Evolutionary conservation across 2,797 vertebrate species (phyloP).

Genomic region (Sebastes dallii): DNA sequence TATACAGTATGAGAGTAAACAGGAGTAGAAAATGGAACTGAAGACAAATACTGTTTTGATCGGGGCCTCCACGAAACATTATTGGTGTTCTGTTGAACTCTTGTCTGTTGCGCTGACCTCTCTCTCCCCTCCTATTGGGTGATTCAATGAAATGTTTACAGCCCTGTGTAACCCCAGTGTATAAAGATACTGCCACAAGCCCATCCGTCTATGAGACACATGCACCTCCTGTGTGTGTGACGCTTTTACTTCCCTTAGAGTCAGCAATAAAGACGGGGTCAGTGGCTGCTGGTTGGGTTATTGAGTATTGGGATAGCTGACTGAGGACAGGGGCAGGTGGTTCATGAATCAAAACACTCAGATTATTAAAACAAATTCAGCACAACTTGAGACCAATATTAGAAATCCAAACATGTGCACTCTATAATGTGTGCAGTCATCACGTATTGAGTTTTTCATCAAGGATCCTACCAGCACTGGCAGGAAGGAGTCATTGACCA

Average conservation of each 20-base stretch:
- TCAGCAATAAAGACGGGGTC: constrained; percentile 19
- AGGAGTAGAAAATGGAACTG: neutral
- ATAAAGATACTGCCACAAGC: neutral
- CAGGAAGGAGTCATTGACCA: neutral
- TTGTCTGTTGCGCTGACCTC: neutral
- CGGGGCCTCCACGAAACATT: constrained; percentile 3
- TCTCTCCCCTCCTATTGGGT: neutral
- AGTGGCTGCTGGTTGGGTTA: neutral
- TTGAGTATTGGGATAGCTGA: neutral
- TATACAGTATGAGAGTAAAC: too few relatives aligned
- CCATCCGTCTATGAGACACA: constrained; percentile 17
- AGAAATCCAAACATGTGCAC: neutral
- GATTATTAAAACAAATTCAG: too few relatives aligned
- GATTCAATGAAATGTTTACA: constrained; percentile 20
- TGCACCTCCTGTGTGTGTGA: neutral
- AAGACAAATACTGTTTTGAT: neutral
- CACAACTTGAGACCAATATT: neutral
- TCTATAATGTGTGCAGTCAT: neutral
- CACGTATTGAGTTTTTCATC: neutral
- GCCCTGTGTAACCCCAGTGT: neutral
- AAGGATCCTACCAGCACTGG: neutral
- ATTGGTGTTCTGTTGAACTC: constrained; percentile 10
- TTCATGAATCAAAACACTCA: neutral
- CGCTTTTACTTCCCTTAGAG: neutral
- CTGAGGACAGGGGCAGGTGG: neutral